A percentile compares a stretch with the other conserved stretches of the same genome.
phyloP scores from a whole-genome alignment of 2,888 invertebrate species.

The Amiota minor region DNA sequence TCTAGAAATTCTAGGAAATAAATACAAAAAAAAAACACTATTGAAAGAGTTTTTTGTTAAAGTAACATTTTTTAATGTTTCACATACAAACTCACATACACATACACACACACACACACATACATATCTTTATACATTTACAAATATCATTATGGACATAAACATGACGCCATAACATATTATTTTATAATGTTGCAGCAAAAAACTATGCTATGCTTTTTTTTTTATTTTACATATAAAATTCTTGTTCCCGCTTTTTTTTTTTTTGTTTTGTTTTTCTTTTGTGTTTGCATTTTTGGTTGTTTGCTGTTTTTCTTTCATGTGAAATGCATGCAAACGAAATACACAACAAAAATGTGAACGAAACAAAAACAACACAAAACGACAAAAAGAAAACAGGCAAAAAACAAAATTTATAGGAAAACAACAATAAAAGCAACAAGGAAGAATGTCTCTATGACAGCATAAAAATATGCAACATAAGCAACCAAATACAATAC shows the following conservation, averaged over 20 bases:
- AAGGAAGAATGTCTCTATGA: conserved; percentile 2
- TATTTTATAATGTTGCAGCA: neutral
- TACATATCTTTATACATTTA: conserved; percentile 9
- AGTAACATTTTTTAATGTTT: too few species aligned
- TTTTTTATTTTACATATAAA: too few species aligned
- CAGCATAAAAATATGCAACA: conserved; percentile 9
- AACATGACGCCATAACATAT: neutral
- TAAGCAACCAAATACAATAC: neutral
- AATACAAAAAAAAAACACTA: too few species aligned
- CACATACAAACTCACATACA: too few species aligned
- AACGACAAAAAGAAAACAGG: neutral
- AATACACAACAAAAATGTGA: neutral
- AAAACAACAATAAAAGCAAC: neutral
- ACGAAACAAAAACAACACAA: neutral
- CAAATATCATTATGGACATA: neutral
- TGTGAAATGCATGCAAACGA: conserved; percentile 1
- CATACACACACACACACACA: conserved; percentile 27
- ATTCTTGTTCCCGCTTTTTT: conserved; percentile 3
- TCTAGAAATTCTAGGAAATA: too few species aligned
- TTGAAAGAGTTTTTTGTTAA: too few species aligned
- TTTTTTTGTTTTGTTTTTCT: too few species aligned
- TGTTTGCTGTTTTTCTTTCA: neutral
- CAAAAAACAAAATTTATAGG: neutral
- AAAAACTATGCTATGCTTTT: conserved; percentile 5
- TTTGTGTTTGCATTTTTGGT: neutral